Evolutionary conservation across 23 tunicate species (phyloP).

Genomic region (Styela clava): DNA sequence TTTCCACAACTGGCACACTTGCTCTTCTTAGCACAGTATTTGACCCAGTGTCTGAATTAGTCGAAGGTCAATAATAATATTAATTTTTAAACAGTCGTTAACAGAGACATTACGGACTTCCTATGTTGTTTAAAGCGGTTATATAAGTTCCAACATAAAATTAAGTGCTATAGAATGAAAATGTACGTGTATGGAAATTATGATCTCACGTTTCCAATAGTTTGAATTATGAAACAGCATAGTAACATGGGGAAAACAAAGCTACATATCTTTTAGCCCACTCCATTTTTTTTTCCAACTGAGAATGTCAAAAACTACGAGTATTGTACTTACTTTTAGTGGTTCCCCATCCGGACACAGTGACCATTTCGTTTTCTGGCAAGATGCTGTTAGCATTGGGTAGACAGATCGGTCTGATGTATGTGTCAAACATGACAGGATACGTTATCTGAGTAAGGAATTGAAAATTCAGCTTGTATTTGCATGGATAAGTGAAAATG

Average conservation of each 20-base stretch:
- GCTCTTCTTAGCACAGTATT: slow-evolving; percentile 32
- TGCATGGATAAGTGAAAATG: not conserved
- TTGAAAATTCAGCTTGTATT: not conserved
- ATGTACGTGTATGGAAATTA: no score
- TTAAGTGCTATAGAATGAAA: no score
- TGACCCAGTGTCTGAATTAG: slow-evolving; percentile 4
- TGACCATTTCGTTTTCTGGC: slow-evolving; percentile 14
- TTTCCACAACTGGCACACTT: slow-evolving; percentile 31
- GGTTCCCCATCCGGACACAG: slow-evolving; percentile 68
- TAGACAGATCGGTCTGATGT: slow-evolving; percentile 45
- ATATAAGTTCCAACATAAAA: no score
- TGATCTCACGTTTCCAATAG: no score
- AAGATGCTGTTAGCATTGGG: not conserved
- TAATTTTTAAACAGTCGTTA: not conserved
- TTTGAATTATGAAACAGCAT: no score
- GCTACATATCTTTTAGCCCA: no score
- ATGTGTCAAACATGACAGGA: slow-evolving; percentile 15
- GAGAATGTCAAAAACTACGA: no score
- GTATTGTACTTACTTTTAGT: not conserved
- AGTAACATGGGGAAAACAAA: no score
- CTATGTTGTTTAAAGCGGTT: no score
- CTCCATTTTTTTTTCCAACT: no score
- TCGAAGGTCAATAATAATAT: not conserved
- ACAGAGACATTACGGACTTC: no score
- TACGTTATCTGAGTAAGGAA: slow-evolving; percentile 21